phyloP scores from a whole-genome alignment of 2,113 vertebrate species.

The Equus quagga region DNA sequence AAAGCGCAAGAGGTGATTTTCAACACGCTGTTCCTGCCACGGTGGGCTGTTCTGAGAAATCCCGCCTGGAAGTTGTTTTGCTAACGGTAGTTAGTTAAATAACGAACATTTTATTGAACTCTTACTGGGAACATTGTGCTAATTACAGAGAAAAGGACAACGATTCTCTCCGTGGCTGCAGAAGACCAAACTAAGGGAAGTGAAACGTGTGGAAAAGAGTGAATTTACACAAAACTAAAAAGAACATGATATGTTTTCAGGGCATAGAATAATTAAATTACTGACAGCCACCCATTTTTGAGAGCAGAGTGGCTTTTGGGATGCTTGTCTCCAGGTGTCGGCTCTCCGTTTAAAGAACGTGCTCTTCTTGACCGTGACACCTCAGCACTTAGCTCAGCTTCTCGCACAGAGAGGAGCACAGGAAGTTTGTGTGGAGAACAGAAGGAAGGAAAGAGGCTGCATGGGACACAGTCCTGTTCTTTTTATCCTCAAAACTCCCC shows the following conservation, averaged over 20 bases:
- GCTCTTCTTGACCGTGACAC: not conserved
- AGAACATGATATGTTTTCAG: not conserved
- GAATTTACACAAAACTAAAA: not conserved
- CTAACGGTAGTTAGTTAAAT: not conserved
- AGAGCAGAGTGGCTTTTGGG: not conserved
- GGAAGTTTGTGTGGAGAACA: not conserved
- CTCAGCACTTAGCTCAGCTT: not conserved
- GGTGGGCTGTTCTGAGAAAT: not conserved
- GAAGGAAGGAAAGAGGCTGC: not conserved
- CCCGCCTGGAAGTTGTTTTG: not conserved
- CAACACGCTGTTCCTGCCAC: not conserved
- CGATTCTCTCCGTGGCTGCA: not conserved
- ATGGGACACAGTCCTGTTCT: not conserved
- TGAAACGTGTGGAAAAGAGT: not conserved
- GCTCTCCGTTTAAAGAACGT: not conserved
- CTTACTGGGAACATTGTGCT: not conserved
- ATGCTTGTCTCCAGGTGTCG: not conserved
- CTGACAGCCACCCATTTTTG: not conserved
- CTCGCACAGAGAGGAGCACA: not conserved
- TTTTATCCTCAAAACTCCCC: not conserved
- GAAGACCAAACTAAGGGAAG: not conserved
- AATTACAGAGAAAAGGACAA: constrained; percentile 17
- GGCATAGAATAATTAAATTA: not conserved
- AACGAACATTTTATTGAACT: not conserved
- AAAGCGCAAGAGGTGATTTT: not conserved